These are phyloP conservation scores for Melanotaenia pygmaea DNA, from an alignment of 2,797 vertebrate genomes.

Conservation along the genomic window DNA sequence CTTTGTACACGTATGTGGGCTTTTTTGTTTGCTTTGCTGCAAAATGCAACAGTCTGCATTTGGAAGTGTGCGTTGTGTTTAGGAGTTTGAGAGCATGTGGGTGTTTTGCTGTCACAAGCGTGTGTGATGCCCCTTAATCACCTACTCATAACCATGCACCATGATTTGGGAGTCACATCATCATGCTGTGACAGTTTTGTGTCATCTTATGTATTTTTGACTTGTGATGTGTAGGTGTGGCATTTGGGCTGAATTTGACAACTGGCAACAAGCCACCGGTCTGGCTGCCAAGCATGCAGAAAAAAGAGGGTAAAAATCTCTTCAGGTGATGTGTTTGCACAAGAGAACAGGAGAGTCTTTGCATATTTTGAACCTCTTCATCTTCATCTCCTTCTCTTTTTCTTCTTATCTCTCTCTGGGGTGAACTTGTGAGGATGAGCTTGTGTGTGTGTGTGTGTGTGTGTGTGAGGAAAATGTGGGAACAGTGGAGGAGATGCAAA, in stretches of 20 bases:
- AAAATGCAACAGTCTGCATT: conserved; percentile 25
- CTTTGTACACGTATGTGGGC: background rate
- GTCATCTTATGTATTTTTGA: conserved; percentile 79
- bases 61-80: background rate
- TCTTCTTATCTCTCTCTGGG: conserved; percentile 55
- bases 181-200: conserved; percentile 75
- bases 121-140: conserved; percentile 16
- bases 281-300: conserved; percentile 62
- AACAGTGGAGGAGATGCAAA: conserved; percentile 45
- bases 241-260: conserved; percentile 65
- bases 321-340: conserved; percentile 33
- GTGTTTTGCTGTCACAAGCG: conserved; percentile 13
- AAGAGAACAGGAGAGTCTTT: conserved; percentile 24
- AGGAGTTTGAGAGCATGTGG: conserved; percentile 6
- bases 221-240: conserved; percentile 76
- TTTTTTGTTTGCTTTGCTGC: background rate
- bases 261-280: conserved; percentile 62
- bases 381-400: conserved; percentile 47
- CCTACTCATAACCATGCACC: conserved; percentile 29
- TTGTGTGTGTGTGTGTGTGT: conserved; percentile 2
- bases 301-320: conserved; percentile 22
- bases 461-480: conserved; percentile 33
- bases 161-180: conserved; percentile 63
- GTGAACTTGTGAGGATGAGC: conserved; percentile 51
- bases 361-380: conserved; percentile 54